These are phyloP conservation scores for Paraescarpia echinospica DNA, from an alignment of 1,140 invertebrate species.

Conservation along the genomic window DNA sequence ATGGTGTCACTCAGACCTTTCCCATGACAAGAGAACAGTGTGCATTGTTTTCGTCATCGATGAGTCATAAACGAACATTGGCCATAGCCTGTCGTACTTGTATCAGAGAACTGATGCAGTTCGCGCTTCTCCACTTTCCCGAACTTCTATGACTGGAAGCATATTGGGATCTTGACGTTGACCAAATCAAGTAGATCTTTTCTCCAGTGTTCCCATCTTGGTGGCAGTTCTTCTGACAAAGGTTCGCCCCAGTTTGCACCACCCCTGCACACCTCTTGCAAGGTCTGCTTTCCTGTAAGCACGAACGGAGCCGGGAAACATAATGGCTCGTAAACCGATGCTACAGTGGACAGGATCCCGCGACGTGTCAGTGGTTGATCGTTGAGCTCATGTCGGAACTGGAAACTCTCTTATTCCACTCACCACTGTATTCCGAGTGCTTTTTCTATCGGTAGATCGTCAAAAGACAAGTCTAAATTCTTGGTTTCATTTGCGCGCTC, in stretches of 20 bases:
- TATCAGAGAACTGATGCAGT: constrained; percentile 33
- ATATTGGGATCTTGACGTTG: constrained; percentile 5
- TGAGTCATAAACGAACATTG: constrained; percentile 23
- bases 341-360: constrained; percentile 35
- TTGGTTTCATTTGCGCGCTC: constrained; percentile 14
- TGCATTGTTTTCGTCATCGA: constrained; percentile 13
- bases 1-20: no score
- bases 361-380: constrained; percentile 33
- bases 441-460: constrained; percentile 36
- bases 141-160: background rate
- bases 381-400: constrained; percentile 31
- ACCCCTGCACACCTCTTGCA: no score
- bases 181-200: background rate
- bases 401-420: constrained; percentile 37
- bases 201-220: constrained; percentile 18
- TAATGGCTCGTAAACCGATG: constrained; percentile 40
- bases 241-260: constrained; percentile 15
- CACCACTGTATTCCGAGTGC: constrained; percentile 38
- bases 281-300: constrained; percentile 35
- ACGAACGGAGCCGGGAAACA: constrained; percentile 35
- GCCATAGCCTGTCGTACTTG: constrained; percentile 29
- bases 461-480: constrained; percentile 33
- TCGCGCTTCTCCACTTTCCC: background rate
- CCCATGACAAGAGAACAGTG: constrained; percentile 18
- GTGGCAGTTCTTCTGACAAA: background rate